Evolutionary conservation across 2,113 vertebrate genomes (phyloP).

Genomic region (Montifringilla adamsi): DNA sequence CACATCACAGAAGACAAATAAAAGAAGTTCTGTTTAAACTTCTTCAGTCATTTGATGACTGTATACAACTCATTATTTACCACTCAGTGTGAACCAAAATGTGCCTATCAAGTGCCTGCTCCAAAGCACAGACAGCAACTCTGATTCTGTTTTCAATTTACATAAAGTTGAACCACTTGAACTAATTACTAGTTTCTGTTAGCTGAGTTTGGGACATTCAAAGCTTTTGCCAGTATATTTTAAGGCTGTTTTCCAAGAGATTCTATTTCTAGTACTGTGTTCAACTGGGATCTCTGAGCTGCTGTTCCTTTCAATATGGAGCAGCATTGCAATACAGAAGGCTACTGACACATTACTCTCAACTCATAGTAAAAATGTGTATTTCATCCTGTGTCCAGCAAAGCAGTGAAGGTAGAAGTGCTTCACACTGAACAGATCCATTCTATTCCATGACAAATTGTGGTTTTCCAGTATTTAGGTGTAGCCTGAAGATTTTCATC

Average conservation of each 20-base stretch:
- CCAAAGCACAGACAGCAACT: neutral
- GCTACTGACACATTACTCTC: neutral
- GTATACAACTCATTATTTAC: neutral
- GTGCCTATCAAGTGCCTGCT: neutral
- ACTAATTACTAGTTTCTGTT: neutral
- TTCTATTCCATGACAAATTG: neutral
- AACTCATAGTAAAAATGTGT: neutral
- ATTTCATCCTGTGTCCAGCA: neutral
- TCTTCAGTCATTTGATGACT: neutral
- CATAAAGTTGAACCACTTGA: neutral
- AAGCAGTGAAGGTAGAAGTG: neutral
- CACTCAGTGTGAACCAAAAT: neutral
- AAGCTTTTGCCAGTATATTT: neutral
- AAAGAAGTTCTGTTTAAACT: neutral
- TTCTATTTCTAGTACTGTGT: neutral
- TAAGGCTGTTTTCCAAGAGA: neutral
- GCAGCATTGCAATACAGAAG: fast-evolving
- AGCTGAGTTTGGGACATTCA: neutral
- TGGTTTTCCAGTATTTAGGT: neutral
- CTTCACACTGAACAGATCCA: fast-evolving
- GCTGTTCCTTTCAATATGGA: neutral
- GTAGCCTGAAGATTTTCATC: neutral
- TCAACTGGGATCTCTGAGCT: neutral
- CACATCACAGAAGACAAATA: neutral
- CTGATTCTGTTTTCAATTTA: neutral